A percentile compares a stretch with the other conserved stretches of the same genome.
Conservation (phyloP, 2,113 vertebrate genomes). For the Cyanoramphus novaezelandiae region DNA sequence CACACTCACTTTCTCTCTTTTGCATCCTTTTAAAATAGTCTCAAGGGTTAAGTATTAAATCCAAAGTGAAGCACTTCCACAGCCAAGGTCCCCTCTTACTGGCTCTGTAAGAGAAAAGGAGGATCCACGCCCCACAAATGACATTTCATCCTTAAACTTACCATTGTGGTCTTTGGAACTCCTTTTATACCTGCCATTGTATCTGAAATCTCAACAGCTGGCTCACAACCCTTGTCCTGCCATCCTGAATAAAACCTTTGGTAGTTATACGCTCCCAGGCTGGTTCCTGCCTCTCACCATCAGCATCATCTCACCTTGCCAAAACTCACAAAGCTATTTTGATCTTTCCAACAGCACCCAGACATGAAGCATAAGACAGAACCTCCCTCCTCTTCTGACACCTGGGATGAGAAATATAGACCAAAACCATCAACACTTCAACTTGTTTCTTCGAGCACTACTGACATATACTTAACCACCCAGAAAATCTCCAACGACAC, state of each 20-base stretch:
- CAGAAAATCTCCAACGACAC: not conserved
- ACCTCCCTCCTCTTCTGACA: not conserved
- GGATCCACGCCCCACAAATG: rapidly evolving
- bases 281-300: not conserved
- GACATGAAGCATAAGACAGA: not conserved
- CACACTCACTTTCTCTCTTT: not conserved
- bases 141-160: not conserved
- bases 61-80: not conserved
- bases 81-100: not conserved
- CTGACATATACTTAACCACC: not conserved
- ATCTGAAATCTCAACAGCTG: not conserved
- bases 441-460: not conserved
- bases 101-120: not conserved
- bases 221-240: not conserved
- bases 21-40: not conserved
- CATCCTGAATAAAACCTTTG: not conserved
- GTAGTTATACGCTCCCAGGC: not conserved
- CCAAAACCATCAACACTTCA: not conserved
- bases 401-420: not conserved
- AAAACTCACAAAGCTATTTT: not conserved
- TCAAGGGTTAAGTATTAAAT: not conserved
- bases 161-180: not conserved
- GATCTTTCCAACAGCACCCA: not conserved
- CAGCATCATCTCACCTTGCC: not conserved
- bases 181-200: not conserved